A percentile compares a stretch with the other conserved stretches of the same genome.
These are phyloP conservation scores for Nymphalis polychloros DNA, from an alignment of 2,888 invertebrate species.

Conservation along the genomic window DNA sequence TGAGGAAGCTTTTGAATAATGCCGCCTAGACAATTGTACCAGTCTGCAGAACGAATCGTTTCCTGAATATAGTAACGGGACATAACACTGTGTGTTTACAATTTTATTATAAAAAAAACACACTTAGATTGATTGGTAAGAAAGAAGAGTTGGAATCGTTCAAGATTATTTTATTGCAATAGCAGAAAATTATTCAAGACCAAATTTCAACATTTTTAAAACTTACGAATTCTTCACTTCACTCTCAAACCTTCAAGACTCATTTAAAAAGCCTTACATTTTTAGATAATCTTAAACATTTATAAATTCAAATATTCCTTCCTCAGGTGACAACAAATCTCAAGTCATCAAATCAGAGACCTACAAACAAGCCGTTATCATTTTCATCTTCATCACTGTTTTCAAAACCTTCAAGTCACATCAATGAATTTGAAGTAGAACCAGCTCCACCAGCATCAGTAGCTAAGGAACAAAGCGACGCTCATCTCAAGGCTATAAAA, in stretches of 20 bases:
- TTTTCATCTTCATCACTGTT: conserved; percentile 35
- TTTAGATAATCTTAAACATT: neutral
- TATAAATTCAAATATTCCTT: conserved; percentile 34
- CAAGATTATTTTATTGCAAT: neutral
- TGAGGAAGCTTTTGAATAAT: too few species aligned
- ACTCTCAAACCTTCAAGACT: too few species aligned
- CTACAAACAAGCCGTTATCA: conserved; percentile 25
- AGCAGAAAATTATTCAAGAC: neutral
- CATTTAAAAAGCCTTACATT: neutral
- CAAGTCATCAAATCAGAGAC: conserved; percentile 35
- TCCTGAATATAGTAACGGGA: too few species aligned
- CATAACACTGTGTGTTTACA: neutral
- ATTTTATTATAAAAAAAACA: neutral
- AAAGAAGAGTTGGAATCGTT: neutral
- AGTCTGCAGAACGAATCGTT: too few species aligned
- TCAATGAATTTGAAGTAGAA: conserved; percentile 51
- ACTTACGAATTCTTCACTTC: too few species aligned
- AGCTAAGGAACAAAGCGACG: conserved; percentile 66
- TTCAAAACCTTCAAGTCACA: conserved; percentile 33
- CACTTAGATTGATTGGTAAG: neutral
- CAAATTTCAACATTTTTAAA: too few species aligned
- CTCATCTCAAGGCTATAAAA: conserved; percentile 68
- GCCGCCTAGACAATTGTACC: too few species aligned
- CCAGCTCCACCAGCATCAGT: conserved; percentile 58
- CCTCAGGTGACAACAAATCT: conserved; percentile 55